Percentiles rank a stretch among this genome's conserved stretches.
Conservation (phyloP, 2,113 vertebrate genomes). For the Chionodraco myersi region DNA sequence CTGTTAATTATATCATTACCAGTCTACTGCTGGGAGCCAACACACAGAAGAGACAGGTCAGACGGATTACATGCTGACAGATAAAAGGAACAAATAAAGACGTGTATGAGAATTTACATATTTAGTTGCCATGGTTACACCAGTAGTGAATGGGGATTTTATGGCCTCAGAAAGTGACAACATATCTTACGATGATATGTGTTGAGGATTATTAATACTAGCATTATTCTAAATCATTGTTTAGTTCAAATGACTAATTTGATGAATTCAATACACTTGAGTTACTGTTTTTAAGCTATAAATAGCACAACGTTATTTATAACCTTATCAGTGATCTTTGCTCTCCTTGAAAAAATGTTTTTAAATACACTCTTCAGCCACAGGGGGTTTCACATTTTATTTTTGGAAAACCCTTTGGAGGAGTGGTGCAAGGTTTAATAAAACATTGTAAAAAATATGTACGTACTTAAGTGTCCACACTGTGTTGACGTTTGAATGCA, state of each 20-base stretch:
- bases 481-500: background rate
- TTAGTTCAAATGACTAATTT: background rate
- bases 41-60: background rate
- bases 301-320: background rate
- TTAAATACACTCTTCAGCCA: background rate
- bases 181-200: too few relatives aligned
- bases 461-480: background rate
- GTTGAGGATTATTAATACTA: too few relatives aligned
- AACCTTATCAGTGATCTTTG: background rate
- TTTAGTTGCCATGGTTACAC: background rate
- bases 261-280: background rate
- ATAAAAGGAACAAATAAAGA: background rate
- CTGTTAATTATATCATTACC: constrained; percentile 61
- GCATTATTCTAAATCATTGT: too few relatives aligned
- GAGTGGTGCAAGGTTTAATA: constrained; percentile 21
- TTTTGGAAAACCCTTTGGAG: constrained; percentile 29
- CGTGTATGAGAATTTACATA: background rate
- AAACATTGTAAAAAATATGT: constrained; percentile 10
- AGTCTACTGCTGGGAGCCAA: constrained; percentile 16
- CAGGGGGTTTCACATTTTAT: background rate
- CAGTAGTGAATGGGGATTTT: background rate
- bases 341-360: background rate
- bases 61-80: background rate
- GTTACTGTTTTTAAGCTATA: background rate
- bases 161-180: background rate